phyloP scores from a whole-genome alignment of 2,113 vertebrate genomes.

The Percopsis transmontana region DNA sequence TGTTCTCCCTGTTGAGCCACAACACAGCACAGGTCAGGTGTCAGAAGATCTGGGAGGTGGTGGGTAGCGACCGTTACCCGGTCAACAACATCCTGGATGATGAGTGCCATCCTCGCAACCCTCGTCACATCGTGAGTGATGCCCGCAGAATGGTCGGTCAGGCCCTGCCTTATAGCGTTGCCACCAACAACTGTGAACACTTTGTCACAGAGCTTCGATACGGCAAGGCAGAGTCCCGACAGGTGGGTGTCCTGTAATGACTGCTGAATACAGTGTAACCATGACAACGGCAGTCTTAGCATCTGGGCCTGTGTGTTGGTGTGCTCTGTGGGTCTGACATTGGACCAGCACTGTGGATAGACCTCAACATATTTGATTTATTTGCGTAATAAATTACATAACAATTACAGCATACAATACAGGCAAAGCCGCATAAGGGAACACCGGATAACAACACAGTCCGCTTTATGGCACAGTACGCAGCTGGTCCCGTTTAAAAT shows the following conservation, averaged over 20 bases:
- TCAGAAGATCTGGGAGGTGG: slow-evolving; percentile 46
- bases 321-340: too few relatives aligned
- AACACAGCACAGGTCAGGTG: background rate
- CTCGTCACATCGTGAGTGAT: slow-evolving; percentile 19
- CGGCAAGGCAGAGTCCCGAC: slow-evolving; percentile 39
- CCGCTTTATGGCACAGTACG: too few relatives aligned
- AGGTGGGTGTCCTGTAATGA: slow-evolving; percentile 30
- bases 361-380: too few relatives aligned
- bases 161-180: slow-evolving; percentile 1
- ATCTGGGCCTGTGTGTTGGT: too few relatives aligned
- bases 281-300: too few relatives aligned
- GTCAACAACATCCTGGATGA: slow-evolving; percentile 55
- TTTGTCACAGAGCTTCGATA: slow-evolving; percentile 52
- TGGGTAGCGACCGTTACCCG: rapidly evolving
- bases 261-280: too few relatives aligned
- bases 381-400: too few relatives aligned
- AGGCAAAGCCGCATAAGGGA: too few relatives aligned
- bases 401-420: too few relatives aligned
- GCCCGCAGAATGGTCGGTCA: slow-evolving; percentile 20
- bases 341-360: too few relatives aligned
- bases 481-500: too few relatives aligned
- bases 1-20: background rate
- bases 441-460: too few relatives aligned
- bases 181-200: slow-evolving; percentile 51
- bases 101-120: background rate